phyloP scores from a whole-genome alignment of 2,888 invertebrate genomes.

The Lycia hirtaria region DNA sequence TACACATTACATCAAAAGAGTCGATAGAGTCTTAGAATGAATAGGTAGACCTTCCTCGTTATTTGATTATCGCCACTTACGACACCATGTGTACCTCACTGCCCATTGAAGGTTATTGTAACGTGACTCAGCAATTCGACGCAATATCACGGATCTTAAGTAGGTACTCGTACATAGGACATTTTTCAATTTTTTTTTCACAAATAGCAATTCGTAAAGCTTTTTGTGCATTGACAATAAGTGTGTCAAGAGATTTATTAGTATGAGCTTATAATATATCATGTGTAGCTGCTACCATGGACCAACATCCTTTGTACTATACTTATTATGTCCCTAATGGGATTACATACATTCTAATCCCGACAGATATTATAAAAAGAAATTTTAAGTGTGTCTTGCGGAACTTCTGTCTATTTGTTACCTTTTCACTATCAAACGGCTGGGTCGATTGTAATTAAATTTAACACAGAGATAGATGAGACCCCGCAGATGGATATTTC shows the following conservation, averaged over 20 bases:
- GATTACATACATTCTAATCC: too few species aligned
- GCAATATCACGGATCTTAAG: neutral
- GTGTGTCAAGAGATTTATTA: constrained; percentile 6
- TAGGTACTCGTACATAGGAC: too few species aligned
- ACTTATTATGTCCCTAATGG: too few species aligned
- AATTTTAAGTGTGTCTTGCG: too few species aligned
- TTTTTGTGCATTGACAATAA: constrained; percentile 9
- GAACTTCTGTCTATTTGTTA: too few species aligned
- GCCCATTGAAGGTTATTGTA: constrained; percentile 23
- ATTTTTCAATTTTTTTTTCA: neutral
- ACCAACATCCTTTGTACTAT: too few species aligned
- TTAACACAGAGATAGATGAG: too few species aligned
- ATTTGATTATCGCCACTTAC: constrained; percentile 27
- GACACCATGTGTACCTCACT: constrained; percentile 18
- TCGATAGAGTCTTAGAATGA: constrained; percentile 2
- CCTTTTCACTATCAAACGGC: too few species aligned
- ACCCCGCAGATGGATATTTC: too few species aligned
- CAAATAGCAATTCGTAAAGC: neutral
- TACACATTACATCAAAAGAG: constrained; percentile 14
- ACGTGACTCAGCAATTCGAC: constrained; percentile 24
- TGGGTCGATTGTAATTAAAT: too few species aligned
- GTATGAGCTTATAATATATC: too few species aligned
- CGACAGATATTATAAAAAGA: too few species aligned
- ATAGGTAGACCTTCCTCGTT: constrained; percentile 26
- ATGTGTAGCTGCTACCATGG: neutral